Base-by-base conservation (phyloP, 2,888 invertebrate genomes). In the Idaea biselata region DNA sequence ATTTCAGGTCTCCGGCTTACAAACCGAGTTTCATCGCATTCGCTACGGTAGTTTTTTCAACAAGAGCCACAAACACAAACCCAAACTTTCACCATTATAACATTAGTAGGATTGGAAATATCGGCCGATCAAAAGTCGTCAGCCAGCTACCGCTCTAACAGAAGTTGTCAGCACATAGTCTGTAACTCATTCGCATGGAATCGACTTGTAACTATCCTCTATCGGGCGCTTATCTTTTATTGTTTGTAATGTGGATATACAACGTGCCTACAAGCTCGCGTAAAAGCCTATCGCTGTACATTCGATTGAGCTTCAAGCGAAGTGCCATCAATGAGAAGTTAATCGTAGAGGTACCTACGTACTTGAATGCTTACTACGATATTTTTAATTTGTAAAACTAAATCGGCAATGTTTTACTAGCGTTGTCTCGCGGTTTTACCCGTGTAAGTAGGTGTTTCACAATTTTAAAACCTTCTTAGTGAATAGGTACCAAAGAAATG, bases 251-350 rank as follows among this genome's bases (percentile, higher is more conserved):
- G 62, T 71, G 65, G 55, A 66, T 59, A 58, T 60, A 69, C 25
- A 25, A 25, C n/a, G 25, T 25, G 25, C 5, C 25, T 25, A 25
- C 69, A 66, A 66, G 70, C 61, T 66, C 62, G 61, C 58, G 54
- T 71, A 61, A 71, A 71, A 71, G 69, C 71, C 61, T 68, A 65
- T 60, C 61, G 62, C 6, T 71, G 71, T 71, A 60, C 18, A 16
- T 18, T 61, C 16, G 55, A 32, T 44, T 44, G 44, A 44, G 44
- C 44, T 44, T 44, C 44, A 1, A 44, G 44, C 44, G 11, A 44
- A 44, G 44, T 44, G 58, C 60, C 56, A 16, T 55, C 16, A 55
- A 55, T 25, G 25, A 25, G 25, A n/a, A 55, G 56, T 18, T 58
- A 61, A 58, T 61, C 32, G 58, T 44, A 44, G 44, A 44, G 11